Evolutionary conservation across 2,113 vertebrate species (phyloP).

Genomic region (Electrona antarctica): DNA sequence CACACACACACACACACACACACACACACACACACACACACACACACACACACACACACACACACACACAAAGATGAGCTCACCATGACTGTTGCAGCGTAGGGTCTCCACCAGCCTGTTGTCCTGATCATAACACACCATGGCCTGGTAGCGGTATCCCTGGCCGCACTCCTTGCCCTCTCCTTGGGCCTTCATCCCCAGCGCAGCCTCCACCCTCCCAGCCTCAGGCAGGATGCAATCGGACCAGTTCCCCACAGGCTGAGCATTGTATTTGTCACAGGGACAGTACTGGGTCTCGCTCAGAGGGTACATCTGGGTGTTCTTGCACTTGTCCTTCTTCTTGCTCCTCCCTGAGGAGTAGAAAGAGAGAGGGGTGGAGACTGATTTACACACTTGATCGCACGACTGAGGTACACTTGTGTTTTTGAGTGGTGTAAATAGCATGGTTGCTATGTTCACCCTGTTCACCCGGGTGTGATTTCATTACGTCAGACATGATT

Average conservation of each 20-base stretch:
- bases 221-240: constrained; percentile 95
- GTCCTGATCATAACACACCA: constrained; percentile 97
- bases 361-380: constrained; percentile 36
- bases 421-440: no score
- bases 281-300: constrained; percentile 97
- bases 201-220: constrained; percentile 76
- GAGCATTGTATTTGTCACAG: constrained; percentile 94
- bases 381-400: no score
- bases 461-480: no score
- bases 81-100: constrained; percentile 97
- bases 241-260: constrained; percentile 96
- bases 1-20: background rate
- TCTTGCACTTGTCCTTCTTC: constrained; percentile 96
- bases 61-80: constrained; percentile 1
- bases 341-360: constrained; percentile 90
- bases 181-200: constrained; percentile 85
- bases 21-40: background rate
- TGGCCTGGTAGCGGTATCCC: constrained; percentile 96
- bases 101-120: constrained; percentile 90
- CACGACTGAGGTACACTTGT: no score
- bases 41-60: background rate
- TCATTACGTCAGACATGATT: no score
- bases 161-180: constrained; percentile 93
- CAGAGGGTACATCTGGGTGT: constrained; percentile 91
- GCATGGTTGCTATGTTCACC: no score